Conservation (phyloP, 2,113 vertebrate species). For the Grantiella picta region DNA sequence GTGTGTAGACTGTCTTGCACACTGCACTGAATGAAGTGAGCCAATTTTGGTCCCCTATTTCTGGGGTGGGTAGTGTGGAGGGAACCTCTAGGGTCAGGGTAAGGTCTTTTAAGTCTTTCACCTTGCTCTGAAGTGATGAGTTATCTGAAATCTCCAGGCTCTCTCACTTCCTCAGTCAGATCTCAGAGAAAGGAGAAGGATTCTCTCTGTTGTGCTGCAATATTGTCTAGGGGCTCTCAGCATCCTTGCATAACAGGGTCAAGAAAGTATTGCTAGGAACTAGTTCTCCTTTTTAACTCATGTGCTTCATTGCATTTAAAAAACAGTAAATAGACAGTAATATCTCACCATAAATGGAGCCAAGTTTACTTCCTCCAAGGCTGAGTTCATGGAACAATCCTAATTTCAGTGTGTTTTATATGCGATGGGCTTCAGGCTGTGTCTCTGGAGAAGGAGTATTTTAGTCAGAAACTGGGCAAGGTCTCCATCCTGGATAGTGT, state of each 20-base stretch:
- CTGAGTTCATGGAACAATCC: neutral
- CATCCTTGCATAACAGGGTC: conserved; percentile 42
- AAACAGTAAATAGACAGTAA: neutral
- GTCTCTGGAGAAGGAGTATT: neutral
- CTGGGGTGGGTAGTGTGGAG: neutral
- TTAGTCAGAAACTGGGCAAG: neutral
- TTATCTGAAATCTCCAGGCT: neutral
- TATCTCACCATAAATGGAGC: neutral
- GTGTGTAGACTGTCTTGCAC: neutral
- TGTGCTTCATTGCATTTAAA: neutral
- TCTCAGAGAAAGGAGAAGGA: conserved; percentile 40
- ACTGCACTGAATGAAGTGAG: neutral
- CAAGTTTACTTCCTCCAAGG: neutral
- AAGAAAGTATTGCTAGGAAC: conserved; percentile 1
- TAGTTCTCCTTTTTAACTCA: conserved; percentile 24
- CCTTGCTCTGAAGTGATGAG: neutral
- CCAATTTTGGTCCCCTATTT: neutral
- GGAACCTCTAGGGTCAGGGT: neutral
- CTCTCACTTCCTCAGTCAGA: conserved; percentile 44
- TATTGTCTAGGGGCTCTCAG: neutral
- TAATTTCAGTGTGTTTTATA: neutral
- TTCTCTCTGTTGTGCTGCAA: conserved; percentile 25
- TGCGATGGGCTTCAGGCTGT: neutral
- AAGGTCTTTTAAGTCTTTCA: neutral
- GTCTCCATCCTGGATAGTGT: neutral